Evolutionary conservation across 2,113 vertebrate genomes (phyloP).

Genomic region (Epinephelus fuscoguttatus): DNA sequence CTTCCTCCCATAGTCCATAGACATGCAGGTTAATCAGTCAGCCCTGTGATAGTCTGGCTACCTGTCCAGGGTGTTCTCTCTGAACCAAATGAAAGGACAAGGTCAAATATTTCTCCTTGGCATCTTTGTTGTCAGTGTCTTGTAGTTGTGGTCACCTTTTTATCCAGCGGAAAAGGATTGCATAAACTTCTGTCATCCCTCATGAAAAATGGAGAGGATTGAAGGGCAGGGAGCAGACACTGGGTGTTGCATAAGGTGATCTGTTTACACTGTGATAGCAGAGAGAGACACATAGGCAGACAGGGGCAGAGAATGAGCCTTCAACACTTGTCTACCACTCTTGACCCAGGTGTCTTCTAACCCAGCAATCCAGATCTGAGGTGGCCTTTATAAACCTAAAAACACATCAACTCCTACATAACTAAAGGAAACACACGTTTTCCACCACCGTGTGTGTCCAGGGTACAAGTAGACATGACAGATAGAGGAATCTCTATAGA

Average conservation of each 20-base stretch:
- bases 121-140: slow-evolving; percentile 1
- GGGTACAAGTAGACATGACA: background rate
- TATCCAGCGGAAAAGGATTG: slow-evolving; percentile 34
- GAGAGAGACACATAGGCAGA: slow-evolving; percentile 20
- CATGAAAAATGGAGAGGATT: slow-evolving; percentile 65
- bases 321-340: background rate
- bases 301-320: background rate
- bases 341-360: slow-evolving; percentile 7
- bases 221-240: slow-evolving; percentile 47
- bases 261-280: slow-evolving; percentile 40
- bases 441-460: background rate
- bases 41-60: too few species aligned
- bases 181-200: slow-evolving; percentile 55
- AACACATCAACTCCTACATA: background rate
- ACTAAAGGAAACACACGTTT: background rate
- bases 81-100: background rate
- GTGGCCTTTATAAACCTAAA: background rate
- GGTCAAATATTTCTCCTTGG: background rate
- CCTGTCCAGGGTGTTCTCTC: too few species aligned
- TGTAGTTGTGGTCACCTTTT: background rate
- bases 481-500: background rate
- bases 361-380: background rate
- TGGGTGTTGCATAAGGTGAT: slow-evolving; percentile 61
- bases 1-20: too few species aligned
- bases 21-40: too few species aligned